These are phyloP conservation scores for Drosophila monieri DNA, from an alignment of 2,888 invertebrate species.

Conservation along the genomic window DNA sequence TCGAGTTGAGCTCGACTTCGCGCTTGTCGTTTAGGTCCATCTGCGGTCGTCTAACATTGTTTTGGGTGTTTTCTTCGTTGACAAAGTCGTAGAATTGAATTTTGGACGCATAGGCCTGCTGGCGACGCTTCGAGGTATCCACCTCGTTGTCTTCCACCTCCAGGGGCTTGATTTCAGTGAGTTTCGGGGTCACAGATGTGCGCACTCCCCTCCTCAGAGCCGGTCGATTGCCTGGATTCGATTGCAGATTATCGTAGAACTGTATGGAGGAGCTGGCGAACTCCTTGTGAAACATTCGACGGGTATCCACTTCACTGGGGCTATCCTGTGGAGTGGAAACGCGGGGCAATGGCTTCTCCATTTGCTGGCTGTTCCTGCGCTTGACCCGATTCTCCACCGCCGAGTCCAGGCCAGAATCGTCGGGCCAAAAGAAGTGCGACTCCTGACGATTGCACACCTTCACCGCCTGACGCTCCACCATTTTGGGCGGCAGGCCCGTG, in stretches of 20 bases:
- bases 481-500: slow-evolving; percentile 82
- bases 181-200: slow-evolving; percentile 69
- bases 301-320: slow-evolving; percentile 70
- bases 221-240: slow-evolving; percentile 21
- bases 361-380: slow-evolving; percentile 73
- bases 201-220: slow-evolving; percentile 36
- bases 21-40: slow-evolving; percentile 82
- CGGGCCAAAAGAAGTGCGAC: slow-evolving; percentile 84
- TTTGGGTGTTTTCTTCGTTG: slow-evolving; percentile 68
- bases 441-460: slow-evolving; percentile 79
- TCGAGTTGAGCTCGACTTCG: slow-evolving; percentile 80
- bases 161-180: slow-evolving; percentile 56
- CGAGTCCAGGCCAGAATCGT: slow-evolving; percentile 79
- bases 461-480: slow-evolving; percentile 78
- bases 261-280: slow-evolving; percentile 83
- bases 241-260: slow-evolving; percentile 80
- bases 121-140: slow-evolving; percentile 64
- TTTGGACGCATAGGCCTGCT: slow-evolving; percentile 81
- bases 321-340: slow-evolving; percentile 35
- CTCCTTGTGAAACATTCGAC: slow-evolving; percentile 82
- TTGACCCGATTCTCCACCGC: slow-evolving; percentile 71
- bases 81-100: slow-evolving; percentile 82
- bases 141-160: slow-evolving; percentile 28
- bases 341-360: slow-evolving; percentile 44
- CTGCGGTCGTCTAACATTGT: slow-evolving; percentile 74